phyloP scores from a whole-genome alignment of 1,140 invertebrate species.

The Microplitis demolitor region DNA sequence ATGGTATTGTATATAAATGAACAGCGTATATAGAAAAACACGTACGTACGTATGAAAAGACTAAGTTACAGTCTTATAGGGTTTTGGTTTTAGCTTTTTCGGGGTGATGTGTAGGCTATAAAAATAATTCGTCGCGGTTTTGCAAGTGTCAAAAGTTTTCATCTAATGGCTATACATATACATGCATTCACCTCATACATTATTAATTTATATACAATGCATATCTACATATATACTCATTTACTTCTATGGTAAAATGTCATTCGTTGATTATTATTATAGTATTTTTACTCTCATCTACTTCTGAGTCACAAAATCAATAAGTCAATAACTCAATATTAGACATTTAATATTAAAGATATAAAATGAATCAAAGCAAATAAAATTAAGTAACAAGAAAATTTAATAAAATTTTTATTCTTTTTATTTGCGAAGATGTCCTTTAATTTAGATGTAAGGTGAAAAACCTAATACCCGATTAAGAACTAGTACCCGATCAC shows the following conservation, averaged over 20 bases:
- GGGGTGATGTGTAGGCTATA: conserved; percentile 35
- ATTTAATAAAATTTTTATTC: not conserved
- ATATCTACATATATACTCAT: not conserved
- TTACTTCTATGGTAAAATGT: not conserved
- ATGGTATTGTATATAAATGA: not conserved
- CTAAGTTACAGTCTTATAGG: conserved; percentile 45
- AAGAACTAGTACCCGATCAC: too few relatives aligned
- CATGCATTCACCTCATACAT: conserved; percentile 36
- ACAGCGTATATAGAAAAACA: not conserved
- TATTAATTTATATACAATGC: conserved; percentile 34
- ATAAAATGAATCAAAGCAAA: not conserved
- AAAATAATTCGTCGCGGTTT: conserved; percentile 57
- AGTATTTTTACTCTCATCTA: not conserved
- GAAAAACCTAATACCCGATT: too few relatives aligned
- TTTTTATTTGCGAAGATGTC: not conserved
- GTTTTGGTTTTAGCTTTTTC: conserved; percentile 25
- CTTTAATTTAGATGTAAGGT: too few relatives aligned
- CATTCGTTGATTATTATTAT: not conserved
- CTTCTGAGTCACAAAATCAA: not conserved
- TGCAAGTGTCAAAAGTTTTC: conserved; percentile 58
- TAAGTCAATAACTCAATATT: not conserved
- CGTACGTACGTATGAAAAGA: conserved; percentile 21
- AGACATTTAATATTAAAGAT: not conserved
- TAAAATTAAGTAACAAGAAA: not conserved
- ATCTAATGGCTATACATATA: conserved; percentile 39